Conservation (phyloP, 2,113 vertebrate genomes). For the Petrocephalus zakoni region DNA sequence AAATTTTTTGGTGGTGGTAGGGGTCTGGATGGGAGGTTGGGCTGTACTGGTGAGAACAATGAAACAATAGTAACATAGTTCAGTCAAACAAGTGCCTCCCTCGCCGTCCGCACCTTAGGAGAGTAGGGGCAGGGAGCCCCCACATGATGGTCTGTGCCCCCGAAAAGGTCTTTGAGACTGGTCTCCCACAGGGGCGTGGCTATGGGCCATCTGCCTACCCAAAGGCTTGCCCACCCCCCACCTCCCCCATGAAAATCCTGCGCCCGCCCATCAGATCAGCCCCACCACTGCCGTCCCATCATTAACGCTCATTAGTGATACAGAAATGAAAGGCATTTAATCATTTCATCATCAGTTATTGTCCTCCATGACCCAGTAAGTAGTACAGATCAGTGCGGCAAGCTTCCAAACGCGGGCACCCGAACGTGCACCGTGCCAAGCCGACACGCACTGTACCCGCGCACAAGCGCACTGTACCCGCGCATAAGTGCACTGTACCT, state of each 20-base stretch:
- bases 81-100: background rate
- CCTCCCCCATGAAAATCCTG: background rate
- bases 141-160: background rate
- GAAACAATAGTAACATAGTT: background rate
- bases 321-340: background rate
- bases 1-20: background rate
- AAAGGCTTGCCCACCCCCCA: background rate
- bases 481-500: conserved; percentile 5
- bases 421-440: background rate
- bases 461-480: conserved; percentile 6
- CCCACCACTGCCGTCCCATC: background rate
- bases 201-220: background rate
- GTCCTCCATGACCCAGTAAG: background rate
- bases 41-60: background rate
- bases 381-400: background rate
- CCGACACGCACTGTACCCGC: background rate
- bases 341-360: background rate
- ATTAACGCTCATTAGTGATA: background rate
- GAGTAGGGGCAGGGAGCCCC: background rate
- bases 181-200: background rate
- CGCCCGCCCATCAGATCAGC: background rate
- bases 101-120: background rate
- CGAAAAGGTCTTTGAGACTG: background rate
- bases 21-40: background rate
- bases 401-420: background rate